phyloP scores from a whole-genome alignment of 1,140 invertebrate species.

The Brachionus manjavacas region DNA sequence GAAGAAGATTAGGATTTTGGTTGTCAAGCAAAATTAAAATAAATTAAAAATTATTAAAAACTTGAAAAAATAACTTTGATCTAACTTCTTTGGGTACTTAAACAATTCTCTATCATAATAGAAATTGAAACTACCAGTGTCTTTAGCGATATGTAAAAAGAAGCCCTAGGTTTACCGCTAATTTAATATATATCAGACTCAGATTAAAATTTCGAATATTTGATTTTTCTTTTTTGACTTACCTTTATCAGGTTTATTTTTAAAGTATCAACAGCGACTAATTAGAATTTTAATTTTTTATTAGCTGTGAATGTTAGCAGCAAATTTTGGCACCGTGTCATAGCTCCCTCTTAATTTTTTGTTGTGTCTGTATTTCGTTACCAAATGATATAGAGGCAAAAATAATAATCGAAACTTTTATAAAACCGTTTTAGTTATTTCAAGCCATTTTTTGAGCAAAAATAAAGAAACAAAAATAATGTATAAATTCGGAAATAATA shows the following conservation, averaged over 20 bases:
- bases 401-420: constrained; percentile 20
- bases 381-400: constrained; percentile 22
- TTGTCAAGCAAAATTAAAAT: constrained; percentile 39
- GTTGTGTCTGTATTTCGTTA: not conserved
- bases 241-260: constrained; percentile 30
- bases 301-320: not conserved
- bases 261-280: constrained; percentile 3
- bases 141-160: not conserved
- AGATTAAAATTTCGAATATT: not conserved
- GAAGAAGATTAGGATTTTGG: constrained; percentile 33
- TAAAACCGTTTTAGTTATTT: constrained; percentile 2
- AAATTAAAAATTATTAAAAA: constrained; percentile 34
- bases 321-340: not conserved
- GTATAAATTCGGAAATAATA: constrained; percentile 17
- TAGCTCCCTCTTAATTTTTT: not conserved
- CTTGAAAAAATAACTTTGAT: constrained; percentile 19
- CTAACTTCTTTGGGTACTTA: not conserved
- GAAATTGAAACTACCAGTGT: not conserved
- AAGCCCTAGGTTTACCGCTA: not conserved
- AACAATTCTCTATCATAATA: constrained; percentile 9
- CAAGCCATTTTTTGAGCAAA: not conserved
- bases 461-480: constrained; percentile 20
- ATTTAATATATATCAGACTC: not conserved
- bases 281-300: constrained; percentile 8
- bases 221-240: not conserved